These are phyloP conservation scores for Hypsibius dujardini DNA, from an alignment of 1,140 invertebrate species.

Conservation along the genomic window DNA sequence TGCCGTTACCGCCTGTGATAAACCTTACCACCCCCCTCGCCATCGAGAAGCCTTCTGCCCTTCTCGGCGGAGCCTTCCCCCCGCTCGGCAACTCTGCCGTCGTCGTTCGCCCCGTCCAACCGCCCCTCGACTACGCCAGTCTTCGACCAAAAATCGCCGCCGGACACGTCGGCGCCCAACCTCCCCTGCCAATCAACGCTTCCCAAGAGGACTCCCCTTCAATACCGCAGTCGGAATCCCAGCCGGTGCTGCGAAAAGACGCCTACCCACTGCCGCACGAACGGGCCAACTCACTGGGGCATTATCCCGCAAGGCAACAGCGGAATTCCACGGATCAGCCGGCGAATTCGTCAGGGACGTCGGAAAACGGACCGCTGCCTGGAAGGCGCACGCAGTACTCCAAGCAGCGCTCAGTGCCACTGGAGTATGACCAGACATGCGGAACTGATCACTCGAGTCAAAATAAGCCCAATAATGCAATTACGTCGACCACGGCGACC, in stretches of 20 bases:
- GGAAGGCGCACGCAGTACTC: neutral
- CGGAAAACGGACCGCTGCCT: neutral
- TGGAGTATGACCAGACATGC: slow-evolving; percentile 1
- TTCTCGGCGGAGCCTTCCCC: neutral
- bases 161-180: neutral
- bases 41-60: neutral
- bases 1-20: too few species aligned
- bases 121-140: neutral
- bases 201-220: neutral
- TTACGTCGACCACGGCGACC: neutral
- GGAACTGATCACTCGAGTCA: neutral
- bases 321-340: neutral
- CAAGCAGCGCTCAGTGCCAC: neutral
- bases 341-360: neutral
- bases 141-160: neutral
- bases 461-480: neutral
- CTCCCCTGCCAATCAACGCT: too few species aligned
- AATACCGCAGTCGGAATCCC: neutral
- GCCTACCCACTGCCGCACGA: neutral
- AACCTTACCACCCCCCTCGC: neutral
- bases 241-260: neutral
- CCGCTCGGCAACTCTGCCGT: neutral
- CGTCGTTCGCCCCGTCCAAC: neutral
- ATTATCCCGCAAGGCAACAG: neutral
- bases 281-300: neutral